A percentile compares a stretch with the other conserved stretches of the same genome.
phyloP scores from a whole-genome alignment of 2,888 invertebrate genomes.

The Papilio elwesi region DNA sequence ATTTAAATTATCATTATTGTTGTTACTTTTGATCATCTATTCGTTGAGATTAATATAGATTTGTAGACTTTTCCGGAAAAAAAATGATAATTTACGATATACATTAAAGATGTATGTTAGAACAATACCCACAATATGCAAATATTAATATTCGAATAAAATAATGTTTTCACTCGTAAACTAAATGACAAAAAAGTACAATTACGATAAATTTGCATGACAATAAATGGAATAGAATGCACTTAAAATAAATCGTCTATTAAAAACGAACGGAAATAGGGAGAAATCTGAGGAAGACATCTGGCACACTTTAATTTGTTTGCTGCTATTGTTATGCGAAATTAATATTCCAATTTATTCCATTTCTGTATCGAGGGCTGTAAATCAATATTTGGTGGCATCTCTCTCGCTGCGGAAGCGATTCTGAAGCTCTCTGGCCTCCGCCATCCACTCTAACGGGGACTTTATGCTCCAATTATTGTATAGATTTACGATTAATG shows the following conservation, averaged over 20 bases:
- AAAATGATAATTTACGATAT: too few species aligned
- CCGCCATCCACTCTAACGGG: slow-evolving; percentile 35
- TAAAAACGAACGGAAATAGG: slow-evolving; percentile 71
- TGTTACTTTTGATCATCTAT: too few species aligned
- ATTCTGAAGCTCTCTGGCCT: slow-evolving; percentile 54
- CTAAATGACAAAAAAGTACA: slow-evolving; percentile 6
- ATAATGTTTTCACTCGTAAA: not conserved
- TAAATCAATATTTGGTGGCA: slow-evolving; percentile 78
- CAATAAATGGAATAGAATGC: slow-evolving; percentile 48
- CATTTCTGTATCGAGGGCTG: slow-evolving; percentile 78
- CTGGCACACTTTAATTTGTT: slow-evolving; percentile 83
- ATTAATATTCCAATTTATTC: slow-evolving; percentile 85
- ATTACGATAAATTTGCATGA: slow-evolving; percentile 19
- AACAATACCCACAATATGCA: too few species aligned
- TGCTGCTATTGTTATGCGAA: slow-evolving; percentile 80
- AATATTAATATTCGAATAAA: not conserved
- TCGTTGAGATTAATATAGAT: too few species aligned
- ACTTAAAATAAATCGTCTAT: slow-evolving; percentile 69
- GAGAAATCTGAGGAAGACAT: slow-evolving; percentile 74
- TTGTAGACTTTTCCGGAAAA: too few species aligned
- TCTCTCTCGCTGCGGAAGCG: slow-evolving; percentile 57
- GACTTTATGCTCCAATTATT: slow-evolving; percentile 38
- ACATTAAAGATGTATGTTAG: too few species aligned
- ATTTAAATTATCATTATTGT: too few species aligned
- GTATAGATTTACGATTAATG: slow-evolving; percentile 31